These are phyloP conservation scores for Pseudachorutes palmiensis DNA, from an alignment of 1,140 invertebrate species.

Conservation along the genomic window DNA sequence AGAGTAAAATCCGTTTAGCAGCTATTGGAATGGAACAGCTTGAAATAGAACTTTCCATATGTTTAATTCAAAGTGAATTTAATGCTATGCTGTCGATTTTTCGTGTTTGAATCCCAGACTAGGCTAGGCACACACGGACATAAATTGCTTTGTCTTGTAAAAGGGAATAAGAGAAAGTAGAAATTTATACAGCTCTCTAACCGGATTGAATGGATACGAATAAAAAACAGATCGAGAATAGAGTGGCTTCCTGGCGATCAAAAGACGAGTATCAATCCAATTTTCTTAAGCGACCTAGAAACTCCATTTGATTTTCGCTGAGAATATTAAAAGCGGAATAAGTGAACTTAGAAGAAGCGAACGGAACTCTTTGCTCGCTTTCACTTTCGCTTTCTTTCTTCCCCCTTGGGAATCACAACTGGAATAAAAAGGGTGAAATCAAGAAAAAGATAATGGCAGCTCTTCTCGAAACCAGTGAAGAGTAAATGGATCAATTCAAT, in stretches of 20 bases:
- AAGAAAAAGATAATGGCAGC: neutral
- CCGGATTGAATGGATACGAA: neutral
- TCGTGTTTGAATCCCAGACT: too few species aligned
- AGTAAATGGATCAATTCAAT: neutral
- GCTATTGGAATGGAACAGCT: too few species aligned
- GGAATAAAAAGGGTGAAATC: neutral
- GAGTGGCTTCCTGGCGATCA: too few species aligned
- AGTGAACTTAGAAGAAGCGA: neutral
- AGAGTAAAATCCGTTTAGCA: too few species aligned
- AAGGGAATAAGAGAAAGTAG: neutral
- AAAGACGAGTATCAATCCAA: conserved; percentile 13
- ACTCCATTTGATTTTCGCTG: neutral
- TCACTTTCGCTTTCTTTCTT: neutral
- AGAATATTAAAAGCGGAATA: neutral
- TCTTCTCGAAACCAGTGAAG: neutral
- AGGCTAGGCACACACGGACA: too few species aligned
- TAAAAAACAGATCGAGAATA: neutral
- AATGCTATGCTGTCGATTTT: too few species aligned
- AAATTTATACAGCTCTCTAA: neutral
- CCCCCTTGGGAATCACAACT: too few species aligned
- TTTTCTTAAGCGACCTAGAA: conserved; percentile 2
- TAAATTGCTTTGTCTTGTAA: neutral
- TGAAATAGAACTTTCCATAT: too few species aligned
- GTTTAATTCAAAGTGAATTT: too few species aligned
- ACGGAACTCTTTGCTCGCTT: neutral